A percentile compares a stretch with the other conserved stretches of the same genome.
Conservation (phyloP, 2,113 vertebrate genomes). For the Cheirogaleus medius region DNA sequence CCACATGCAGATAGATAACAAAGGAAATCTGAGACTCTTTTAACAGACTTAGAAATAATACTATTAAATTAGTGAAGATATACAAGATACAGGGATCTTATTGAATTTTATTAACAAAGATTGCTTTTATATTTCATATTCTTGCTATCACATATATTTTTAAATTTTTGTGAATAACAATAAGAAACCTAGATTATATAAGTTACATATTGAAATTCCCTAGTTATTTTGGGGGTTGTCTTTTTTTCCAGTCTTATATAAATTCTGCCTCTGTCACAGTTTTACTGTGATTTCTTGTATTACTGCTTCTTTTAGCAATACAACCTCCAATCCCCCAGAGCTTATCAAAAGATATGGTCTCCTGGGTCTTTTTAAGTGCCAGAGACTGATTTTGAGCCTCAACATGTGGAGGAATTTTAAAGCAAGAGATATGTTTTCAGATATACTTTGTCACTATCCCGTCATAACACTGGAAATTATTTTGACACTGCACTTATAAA, state of each 20-base stretch:
- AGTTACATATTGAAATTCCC: not conserved
- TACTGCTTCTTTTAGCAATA: not conserved
- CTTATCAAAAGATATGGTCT: slow-evolving; percentile 12
- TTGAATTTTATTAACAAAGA: slow-evolving; percentile 8
- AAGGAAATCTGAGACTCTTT: not conserved
- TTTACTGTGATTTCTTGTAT: not conserved
- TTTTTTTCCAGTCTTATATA: not conserved
- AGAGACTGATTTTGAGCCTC: slow-evolving; percentile 47
- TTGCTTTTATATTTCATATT: not conserved
- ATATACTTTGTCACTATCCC: slow-evolving; percentile 73
- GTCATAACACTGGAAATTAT: slow-evolving; percentile 78
- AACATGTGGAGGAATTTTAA: slow-evolving; percentile 63
- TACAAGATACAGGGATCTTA: not conserved
- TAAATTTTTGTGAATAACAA: not conserved
- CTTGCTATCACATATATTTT: not conserved
- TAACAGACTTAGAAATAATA: not conserved
- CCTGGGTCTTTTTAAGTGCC: slow-evolving; percentile 45
- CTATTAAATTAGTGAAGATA: not conserved
- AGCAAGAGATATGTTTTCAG: slow-evolving; percentile 71
- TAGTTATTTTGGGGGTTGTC: not conserved
- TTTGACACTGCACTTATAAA: slow-evolving; percentile 78
- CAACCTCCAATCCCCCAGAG: not conserved
- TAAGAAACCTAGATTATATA: slow-evolving; percentile 28
- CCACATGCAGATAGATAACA: not conserved
- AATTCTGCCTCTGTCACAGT: not conserved